These are phyloP conservation scores for Mesorhabditis sp. DNA, from an alignment of 2,888 invertebrate species.

Conservation along the genomic window DNA sequence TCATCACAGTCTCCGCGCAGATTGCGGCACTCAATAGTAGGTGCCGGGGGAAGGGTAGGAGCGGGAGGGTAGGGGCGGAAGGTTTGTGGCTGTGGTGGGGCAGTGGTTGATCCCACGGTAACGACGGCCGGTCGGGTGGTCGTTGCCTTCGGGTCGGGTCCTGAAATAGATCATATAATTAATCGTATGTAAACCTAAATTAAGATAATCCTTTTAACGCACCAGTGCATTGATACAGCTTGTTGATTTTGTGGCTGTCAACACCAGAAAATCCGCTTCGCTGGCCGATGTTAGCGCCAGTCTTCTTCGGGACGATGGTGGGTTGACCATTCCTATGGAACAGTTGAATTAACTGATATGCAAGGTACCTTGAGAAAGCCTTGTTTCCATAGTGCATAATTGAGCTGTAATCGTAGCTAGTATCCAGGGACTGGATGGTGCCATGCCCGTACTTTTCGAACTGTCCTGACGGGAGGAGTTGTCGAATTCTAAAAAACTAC, in stretches of 20 bases:
- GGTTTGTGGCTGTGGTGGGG: conserved; percentile 8
- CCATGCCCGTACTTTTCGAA: conserved; percentile 56
- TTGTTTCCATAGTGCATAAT: conserved; percentile 57
- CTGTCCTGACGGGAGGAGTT: conserved; percentile 33
- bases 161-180: background rate
- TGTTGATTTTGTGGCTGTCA: conserved; percentile 55
- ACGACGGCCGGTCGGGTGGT: conserved; percentile 8
- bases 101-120: conserved; percentile 13
- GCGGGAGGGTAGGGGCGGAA: conserved; percentile 23
- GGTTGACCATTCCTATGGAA: conserved; percentile 55
- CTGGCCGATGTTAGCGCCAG: conserved; percentile 52
- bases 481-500: conserved; percentile 13
- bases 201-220: background rate
- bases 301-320: conserved; percentile 53
- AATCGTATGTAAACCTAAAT: background rate
- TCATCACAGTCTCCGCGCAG: conserved; percentile 51
- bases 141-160: background rate
- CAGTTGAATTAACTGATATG: conserved; percentile 19
- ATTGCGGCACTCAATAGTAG: conserved; percentile 41
- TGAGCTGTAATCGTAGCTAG: conserved; percentile 52
- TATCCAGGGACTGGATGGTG: conserved; percentile 53
- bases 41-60: conserved; percentile 21
- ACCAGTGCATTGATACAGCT: conserved; percentile 49
- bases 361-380: background rate
- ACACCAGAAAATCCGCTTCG: conserved; percentile 51